phyloP scores from a whole-genome alignment of 1,140 invertebrate species.

The Drosophila novamexicana region DNA sequence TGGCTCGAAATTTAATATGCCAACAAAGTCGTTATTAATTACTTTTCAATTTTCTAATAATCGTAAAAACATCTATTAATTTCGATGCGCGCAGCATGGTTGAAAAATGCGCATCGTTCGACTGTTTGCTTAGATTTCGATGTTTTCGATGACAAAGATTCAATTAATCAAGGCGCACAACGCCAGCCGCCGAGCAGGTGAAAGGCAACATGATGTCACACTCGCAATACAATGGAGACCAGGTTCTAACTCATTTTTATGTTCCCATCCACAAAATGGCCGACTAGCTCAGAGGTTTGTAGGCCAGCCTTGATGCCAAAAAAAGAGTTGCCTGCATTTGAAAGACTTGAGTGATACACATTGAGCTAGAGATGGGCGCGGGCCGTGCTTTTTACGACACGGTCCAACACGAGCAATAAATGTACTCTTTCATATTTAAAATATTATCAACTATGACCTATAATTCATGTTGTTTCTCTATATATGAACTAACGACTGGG shows the following conservation, averaged over 20 bases:
- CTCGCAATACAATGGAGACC: slow-evolving; percentile 34
- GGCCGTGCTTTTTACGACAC: too few species aligned
- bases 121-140: slow-evolving; percentile 17
- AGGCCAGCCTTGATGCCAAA: slow-evolving; percentile 55
- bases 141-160: slow-evolving; percentile 66
- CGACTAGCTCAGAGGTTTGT: slow-evolving; percentile 1
- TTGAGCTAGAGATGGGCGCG: slow-evolving; percentile 7
- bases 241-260: slow-evolving; percentile 42
- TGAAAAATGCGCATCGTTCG: slow-evolving; percentile 38
- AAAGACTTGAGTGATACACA: slow-evolving; percentile 56
- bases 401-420: too few species aligned
- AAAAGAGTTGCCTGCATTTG: slow-evolving; percentile 52
- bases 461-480: too few species aligned
- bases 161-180: slow-evolving; percentile 66
- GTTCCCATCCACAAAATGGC: slow-evolving; percentile 26
- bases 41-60: slow-evolving; percentile 77
- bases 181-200: slow-evolving; percentile 40
- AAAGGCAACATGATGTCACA: slow-evolving; percentile 79
- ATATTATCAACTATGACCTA: too few species aligned
- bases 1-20: slow-evolving; percentile 58
- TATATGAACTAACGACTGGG: too few species aligned
- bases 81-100: slow-evolving; percentile 10
- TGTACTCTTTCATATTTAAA: too few species aligned
- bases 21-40: slow-evolving; percentile 75
- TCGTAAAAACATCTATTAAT: slow-evolving; percentile 73